A percentile compares a stretch with the other conserved stretches of the same genome.
phyloP scores from a whole-genome alignment of 2,888 invertebrate genomes.

The Polydrusus pterygomalis region DNA sequence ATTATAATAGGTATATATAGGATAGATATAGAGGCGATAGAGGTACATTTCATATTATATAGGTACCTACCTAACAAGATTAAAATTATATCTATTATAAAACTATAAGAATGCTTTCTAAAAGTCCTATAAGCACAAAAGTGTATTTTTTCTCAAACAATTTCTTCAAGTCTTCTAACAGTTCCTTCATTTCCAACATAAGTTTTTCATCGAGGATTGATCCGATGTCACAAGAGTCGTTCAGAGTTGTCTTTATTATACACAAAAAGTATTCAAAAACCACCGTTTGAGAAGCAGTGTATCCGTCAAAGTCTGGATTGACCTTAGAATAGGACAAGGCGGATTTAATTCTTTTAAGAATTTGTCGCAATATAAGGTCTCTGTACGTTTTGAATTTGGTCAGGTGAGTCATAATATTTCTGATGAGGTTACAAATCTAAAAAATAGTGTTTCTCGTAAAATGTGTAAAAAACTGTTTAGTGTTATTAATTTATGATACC shows the following conservation, averaged over 20 bases:
- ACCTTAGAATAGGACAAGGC: slow-evolving; percentile 1
- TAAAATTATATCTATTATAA: not conserved
- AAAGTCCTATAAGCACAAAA: not conserved
- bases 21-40: too few species aligned
- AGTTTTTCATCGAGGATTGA: not conserved
- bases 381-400: not conserved
- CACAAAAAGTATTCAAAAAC: slow-evolving; percentile 10
- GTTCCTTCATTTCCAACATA: slow-evolving; percentile 1
- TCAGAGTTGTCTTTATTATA: slow-evolving; percentile 13
- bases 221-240: slow-evolving; percentile 1
- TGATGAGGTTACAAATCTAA: slow-evolving; percentile 18
- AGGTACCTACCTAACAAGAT: too few species aligned
- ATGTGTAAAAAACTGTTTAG: too few species aligned
- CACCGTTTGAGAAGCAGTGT: not conserved
- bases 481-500: too few species aligned
- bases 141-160: slow-evolving; percentile 4
- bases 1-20: too few species aligned
- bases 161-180: slow-evolving; percentile 11
- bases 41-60: too few species aligned
- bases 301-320: slow-evolving; percentile 24
- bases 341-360: slow-evolving; percentile 20
- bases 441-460: not conserved
- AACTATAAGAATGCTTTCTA: slow-evolving; percentile 19
- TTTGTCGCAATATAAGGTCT: slow-evolving; percentile 6
- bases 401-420: slow-evolving; percentile 17